Evolutionary conservation across 1,140 invertebrate species (phyloP).

Genomic region (Tenebrio molitor): DNA sequence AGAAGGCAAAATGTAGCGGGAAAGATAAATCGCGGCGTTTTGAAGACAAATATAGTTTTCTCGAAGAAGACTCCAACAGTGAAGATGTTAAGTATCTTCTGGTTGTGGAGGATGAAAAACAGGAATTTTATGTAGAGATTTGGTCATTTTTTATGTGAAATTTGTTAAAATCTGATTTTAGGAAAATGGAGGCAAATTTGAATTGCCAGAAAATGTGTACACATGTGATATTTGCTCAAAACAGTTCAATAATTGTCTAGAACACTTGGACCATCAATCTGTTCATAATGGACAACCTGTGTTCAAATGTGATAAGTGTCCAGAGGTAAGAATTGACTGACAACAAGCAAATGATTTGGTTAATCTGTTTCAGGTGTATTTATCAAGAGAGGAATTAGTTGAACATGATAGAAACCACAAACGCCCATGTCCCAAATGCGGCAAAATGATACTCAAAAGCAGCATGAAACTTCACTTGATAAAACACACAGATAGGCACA

Average conservation of each 20-base stretch:
- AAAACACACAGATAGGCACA: slow-evolving; percentile 56
- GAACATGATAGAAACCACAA: slow-evolving; percentile 55
- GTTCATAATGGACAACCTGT: slow-evolving; percentile 50
- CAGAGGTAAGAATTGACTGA: too few relatives aligned
- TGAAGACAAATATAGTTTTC: not conserved
- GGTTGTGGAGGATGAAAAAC: not conserved
- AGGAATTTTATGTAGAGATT: not conserved
- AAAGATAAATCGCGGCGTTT: not conserved
- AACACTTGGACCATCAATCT: slow-evolving; percentile 55
- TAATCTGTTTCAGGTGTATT: too few relatives aligned
- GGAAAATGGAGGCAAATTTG: slow-evolving; percentile 17
- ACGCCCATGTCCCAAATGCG: slow-evolving; percentile 55
- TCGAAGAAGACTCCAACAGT: not conserved
- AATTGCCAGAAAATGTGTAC: slow-evolving; percentile 33
- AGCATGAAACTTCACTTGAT: slow-evolving; percentile 58
- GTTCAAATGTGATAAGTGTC: slow-evolving; percentile 55
- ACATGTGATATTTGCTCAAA: slow-evolving; percentile 51
- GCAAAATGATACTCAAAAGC: slow-evolving; percentile 51
- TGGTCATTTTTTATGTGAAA: not conserved
- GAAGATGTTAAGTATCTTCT: not conserved
- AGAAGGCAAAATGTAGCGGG: not conserved
- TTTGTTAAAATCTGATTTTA: not conserved
- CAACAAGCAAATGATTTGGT: too few relatives aligned
- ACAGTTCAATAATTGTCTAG: slow-evolving; percentile 50
- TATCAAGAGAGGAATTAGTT: slow-evolving; percentile 46